These are phyloP conservation scores for Huso huso DNA, from an alignment of 2,797 vertebrate genomes.

Conservation along the genomic window DNA sequence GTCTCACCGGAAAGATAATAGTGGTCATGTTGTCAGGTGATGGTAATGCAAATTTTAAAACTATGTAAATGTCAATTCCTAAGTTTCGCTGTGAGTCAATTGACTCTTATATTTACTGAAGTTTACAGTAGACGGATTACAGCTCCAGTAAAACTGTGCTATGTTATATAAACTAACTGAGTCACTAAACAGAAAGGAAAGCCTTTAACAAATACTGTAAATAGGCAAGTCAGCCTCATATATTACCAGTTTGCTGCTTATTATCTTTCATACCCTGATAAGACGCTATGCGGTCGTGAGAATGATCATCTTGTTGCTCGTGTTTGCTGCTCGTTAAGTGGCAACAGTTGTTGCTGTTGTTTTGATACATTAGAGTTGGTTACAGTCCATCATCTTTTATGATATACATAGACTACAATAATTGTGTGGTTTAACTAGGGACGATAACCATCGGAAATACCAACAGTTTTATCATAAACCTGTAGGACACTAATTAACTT, in stretches of 20 bases:
- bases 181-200: constrained; percentile 8
- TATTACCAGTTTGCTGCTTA: constrained; percentile 10
- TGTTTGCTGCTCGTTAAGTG: not conserved
- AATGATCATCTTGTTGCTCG: constrained; percentile 1
- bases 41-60: no score
- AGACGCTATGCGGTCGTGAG: constrained; percentile 4
- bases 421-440: constrained; percentile 14
- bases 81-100: no score
- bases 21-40: no score
- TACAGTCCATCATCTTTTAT: constrained; percentile 14
- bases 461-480: no score
- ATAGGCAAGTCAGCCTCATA: constrained; percentile 15
- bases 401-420: constrained; percentile 15
- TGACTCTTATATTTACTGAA: not conserved
- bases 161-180: constrained; percentile 9
- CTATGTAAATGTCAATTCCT: no score
- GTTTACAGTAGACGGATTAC: not conserved
- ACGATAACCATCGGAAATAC: constrained; percentile 3
- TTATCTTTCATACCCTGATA: constrained; percentile 14
- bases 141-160: not conserved
- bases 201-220: constrained; percentile 4
- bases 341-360: constrained; percentile 4
- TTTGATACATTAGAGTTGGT: not conserved
- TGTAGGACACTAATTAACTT: no score
- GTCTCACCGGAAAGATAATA: no score